phyloP scores from a whole-genome alignment of 2,113 vertebrate genomes.

The Protobothrops flavoviridis region DNA sequence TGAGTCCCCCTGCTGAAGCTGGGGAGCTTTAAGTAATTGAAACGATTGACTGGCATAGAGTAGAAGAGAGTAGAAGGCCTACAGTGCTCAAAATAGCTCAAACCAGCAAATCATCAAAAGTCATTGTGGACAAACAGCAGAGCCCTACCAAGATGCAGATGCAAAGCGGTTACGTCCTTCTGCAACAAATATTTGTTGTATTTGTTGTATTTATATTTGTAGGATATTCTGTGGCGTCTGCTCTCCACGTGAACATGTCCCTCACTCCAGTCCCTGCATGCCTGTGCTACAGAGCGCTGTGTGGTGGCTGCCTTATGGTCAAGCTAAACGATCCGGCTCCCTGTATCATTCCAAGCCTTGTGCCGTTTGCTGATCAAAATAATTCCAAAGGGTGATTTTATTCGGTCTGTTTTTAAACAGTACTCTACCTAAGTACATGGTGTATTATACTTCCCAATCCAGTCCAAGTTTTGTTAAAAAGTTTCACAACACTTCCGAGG shows the following conservation, averaged over 20 bases:
- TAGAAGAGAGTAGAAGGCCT: not conserved
- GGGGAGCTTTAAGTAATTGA: not conserved
- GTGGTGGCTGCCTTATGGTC: not conserved
- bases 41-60: not conserved
- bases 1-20: not conserved
- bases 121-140: not conserved
- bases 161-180: not conserved
- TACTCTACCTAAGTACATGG: not conserved
- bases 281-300: not conserved
- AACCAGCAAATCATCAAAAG: not conserved
- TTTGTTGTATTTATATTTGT: not conserved
- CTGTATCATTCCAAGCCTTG: slow-evolving; percentile 4
- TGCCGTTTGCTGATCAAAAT: slow-evolving; percentile 2
- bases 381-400: slow-evolving; percentile 2
- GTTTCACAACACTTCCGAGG: not conserved
- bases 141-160: no score
- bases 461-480: not conserved
- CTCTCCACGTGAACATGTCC: not conserved
- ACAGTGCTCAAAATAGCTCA: not conserved
- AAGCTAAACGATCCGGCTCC: not conserved
- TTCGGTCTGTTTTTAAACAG: not conserved
- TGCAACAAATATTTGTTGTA: not conserved
- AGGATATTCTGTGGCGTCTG: not conserved
- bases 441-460: not conserved
- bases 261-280: slow-evolving; percentile 4